Evolutionary conservation across 1,140 invertebrate species (phyloP), one percentile per base, ranked within the genome.

Genomic region (Coboldia fuscipes): DNA sequence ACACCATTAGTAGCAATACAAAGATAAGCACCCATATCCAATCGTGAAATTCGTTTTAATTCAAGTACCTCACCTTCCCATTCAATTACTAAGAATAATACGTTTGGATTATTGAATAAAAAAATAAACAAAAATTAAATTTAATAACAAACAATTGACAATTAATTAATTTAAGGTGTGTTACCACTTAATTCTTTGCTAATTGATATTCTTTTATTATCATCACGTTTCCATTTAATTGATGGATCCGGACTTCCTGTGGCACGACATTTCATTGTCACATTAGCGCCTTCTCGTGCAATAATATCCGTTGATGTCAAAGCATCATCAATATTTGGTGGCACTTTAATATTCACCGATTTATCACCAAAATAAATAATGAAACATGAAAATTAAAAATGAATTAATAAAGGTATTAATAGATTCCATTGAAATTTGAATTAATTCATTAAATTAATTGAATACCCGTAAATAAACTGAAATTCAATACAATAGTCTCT

Each of bases 171-270:
- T 27, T 35, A 28, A 29, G 12, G 14, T 34, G 18, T 23, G 24
- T 28, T 28, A 18, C 19, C 30, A 44, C 59, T 64, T 48, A 85
- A 60, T 41, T 72, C 75, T 57, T 80, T 84, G 57, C 79, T 85
- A 52, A 84, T 75, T 45, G 70, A 69, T 48, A 85, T 84, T 58
- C 73, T 75, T 41, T 68, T 66, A 46, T 74, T 72, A 55, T 88
- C 82, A 53, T 90, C 83, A 42, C 86, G 65, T 57, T 83, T 80
- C 86, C 86, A 92, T 52, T 79, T 82, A 44, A 92, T 80, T 41
- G 60, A 75, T 3, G 86, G 86, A 42, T 72, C 66, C 19, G 86
- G 88, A 47, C 79, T 85, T 47, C 88, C 86, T 44, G 76, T 77
- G 37, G 86, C 86, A 51, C 78, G 76, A 57, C 86, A 92, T 41